Percentiles rank a stretch among this genome's conserved stretches.
Evolutionary conservation across 2,888 invertebrate species (phyloP).

Genomic region (Anoncus sp.): DNA sequence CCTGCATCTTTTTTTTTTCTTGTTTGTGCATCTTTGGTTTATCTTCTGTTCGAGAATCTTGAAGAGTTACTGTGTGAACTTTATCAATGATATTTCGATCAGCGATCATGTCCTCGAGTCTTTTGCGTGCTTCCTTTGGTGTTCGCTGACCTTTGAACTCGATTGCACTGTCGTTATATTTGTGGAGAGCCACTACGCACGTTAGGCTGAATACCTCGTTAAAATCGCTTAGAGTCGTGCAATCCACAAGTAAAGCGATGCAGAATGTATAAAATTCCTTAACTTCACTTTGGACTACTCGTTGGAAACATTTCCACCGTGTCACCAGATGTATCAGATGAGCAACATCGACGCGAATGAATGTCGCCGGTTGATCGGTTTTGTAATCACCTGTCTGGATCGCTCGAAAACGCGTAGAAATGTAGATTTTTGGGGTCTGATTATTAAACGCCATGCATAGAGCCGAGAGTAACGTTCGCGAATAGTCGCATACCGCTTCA

Average conservation of each 20-base stretch:
- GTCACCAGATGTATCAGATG: slow-evolving; percentile 47
- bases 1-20: background rate
- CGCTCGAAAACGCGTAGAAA: slow-evolving; percentile 23
- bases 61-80: background rate
- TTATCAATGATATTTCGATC: slow-evolving; percentile 7
- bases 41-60: background rate
- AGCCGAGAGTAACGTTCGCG: slow-evolving; percentile 44
- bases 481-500: slow-evolving; percentile 44
- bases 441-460: slow-evolving; percentile 46
- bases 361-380: slow-evolving; percentile 12
- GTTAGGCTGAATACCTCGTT: slow-evolving; percentile 43
- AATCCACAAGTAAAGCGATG: slow-evolving; percentile 45
- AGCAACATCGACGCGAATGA: background rate
- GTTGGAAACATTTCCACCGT: slow-evolving; percentile 40
- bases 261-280: slow-evolving; percentile 49
- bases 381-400: background rate
- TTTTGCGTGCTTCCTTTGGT: slow-evolving; percentile 34
- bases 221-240: slow-evolving; percentile 31
- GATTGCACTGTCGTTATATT: slow-evolving; percentile 34
- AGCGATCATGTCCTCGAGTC: background rate
- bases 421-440: slow-evolving; percentile 32
- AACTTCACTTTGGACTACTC: slow-evolving; percentile 8
- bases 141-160: slow-evolving; percentile 4
- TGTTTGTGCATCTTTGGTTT: background rate
- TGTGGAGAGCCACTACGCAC: slow-evolving; percentile 38